phyloP scores from a whole-genome alignment of 2,888 invertebrate species.

The Drosophila niveifrons region DNA sequence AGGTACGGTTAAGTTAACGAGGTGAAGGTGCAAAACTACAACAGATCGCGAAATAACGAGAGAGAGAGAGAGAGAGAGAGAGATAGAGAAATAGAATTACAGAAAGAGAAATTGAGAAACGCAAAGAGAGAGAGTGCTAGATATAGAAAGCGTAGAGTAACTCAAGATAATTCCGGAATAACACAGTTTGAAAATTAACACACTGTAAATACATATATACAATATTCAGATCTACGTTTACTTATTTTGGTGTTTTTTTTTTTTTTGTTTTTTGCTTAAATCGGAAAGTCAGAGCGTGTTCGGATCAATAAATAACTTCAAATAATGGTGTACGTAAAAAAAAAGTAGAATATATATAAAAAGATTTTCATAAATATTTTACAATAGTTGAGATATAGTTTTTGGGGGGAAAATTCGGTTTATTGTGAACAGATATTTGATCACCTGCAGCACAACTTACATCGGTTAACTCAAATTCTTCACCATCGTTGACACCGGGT shows the following conservation, averaged over 20 bases:
- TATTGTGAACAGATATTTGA: constrained; percentile 33
- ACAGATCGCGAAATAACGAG: constrained; percentile 64
- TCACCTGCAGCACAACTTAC: constrained; percentile 88
- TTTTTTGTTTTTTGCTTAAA: too few relatives aligned
- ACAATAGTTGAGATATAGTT: constrained; percentile 48
- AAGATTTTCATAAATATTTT: constrained; percentile 55
- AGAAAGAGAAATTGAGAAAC: constrained; percentile 49
- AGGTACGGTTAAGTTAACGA: constrained; percentile 55
- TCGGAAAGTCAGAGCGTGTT: constrained; percentile 52
- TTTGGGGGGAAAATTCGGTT: constrained; percentile 36
- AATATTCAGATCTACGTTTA: constrained; percentile 63
- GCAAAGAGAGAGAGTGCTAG: constrained; percentile 51
- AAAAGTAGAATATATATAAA: constrained; percentile 33
- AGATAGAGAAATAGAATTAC: constrained; percentile 39
- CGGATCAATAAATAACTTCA: constrained; percentile 57
- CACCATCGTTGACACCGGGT: constrained; percentile 97
- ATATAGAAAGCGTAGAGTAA: constrained; percentile 53
- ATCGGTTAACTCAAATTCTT: constrained; percentile 94
- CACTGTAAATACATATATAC: constrained; percentile 75
- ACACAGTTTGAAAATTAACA: constrained; percentile 81
- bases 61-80: constrained; percentile 45
- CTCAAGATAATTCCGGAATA: constrained; percentile 84
- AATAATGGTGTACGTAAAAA: constrained; percentile 53
- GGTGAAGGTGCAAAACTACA: constrained; percentile 62
- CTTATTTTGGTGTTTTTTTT: background rate